These are phyloP conservation scores for Epizoanthus illoricatus DNA, from an alignment of 92 coral and sea anemone species.

Conservation along the genomic window DNA sequence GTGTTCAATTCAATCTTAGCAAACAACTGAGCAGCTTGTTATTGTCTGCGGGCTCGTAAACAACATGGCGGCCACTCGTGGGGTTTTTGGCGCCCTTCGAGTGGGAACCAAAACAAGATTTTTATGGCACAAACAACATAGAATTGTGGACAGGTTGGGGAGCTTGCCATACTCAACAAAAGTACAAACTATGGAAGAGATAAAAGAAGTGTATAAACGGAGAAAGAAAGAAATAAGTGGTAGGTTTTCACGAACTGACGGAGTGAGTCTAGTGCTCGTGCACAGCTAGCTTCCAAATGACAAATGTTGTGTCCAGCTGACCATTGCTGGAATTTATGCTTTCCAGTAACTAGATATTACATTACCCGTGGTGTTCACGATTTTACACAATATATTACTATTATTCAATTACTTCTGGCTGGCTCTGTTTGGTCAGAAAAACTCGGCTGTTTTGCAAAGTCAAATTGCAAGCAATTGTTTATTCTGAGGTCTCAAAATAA, in stretches of 20 bases:
- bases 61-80: slow-evolving; percentile 31
- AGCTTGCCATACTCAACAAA: slow-evolving; percentile 15
- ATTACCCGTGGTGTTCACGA: no score
- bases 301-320: no score
- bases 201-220: neutral
- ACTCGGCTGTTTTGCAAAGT: no score
- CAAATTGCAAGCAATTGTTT: no score
- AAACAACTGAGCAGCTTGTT: slow-evolving; percentile 32
- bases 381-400: no score
- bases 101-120: slow-evolving; percentile 9
- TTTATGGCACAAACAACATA: slow-evolving; percentile 5
- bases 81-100: neutral
- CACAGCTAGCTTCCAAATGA: no score
- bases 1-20: neutral
- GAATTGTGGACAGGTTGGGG: neutral
- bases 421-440: no score
- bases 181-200: slow-evolving; percentile 7
- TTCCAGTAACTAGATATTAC: no score
- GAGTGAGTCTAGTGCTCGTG: no score
- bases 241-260: neutral
- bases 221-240: slow-evolving; percentile 21
- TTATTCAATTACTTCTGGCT: no score
- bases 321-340: no score
- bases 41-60: slow-evolving; percentile 29
- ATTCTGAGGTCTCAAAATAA: no score